phyloP scores from a whole-genome alignment of 2,797 vertebrate genomes.

The Epinephelus awoara region DNA sequence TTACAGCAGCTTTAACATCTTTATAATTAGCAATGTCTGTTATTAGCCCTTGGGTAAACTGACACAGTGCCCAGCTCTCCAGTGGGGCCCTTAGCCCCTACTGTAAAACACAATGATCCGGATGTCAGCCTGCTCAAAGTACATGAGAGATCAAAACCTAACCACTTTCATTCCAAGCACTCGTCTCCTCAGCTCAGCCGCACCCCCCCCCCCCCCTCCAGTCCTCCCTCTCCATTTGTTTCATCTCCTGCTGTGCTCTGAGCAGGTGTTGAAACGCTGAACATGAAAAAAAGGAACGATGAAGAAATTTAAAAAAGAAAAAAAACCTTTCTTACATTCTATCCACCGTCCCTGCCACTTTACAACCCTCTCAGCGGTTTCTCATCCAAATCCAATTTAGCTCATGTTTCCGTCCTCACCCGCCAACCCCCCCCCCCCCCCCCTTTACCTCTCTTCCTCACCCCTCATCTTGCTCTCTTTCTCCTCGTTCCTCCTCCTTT shows the following conservation, averaged over 20 bases:
- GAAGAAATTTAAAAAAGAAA: constrained; percentile 49
- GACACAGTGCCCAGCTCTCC: constrained; percentile 27
- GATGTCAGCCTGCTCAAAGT: constrained; percentile 38
- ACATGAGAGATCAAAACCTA: constrained; percentile 56
- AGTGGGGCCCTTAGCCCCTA: constrained; percentile 9
- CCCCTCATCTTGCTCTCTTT: constrained; percentile 43
- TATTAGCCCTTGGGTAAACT: constrained; percentile 25
- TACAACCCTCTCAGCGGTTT: constrained; percentile 77
- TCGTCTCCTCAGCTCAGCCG: constrained; percentile 3
- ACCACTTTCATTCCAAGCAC: constrained; percentile 31
- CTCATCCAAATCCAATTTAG: constrained; percentile 82
- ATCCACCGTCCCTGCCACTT: constrained; percentile 65
- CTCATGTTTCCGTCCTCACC: constrained; percentile 58
- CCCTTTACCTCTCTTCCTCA: constrained; percentile 26
- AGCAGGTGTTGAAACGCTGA: constrained; percentile 66
- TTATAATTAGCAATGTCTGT: constrained; percentile 26
- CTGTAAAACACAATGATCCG: constrained; percentile 45
- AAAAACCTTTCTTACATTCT: constrained; percentile 51
- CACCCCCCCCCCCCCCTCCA: neutral
- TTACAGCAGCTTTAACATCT: constrained; percentile 10
- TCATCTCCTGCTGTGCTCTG: constrained; percentile 63
- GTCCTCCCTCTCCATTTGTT: constrained; percentile 46
- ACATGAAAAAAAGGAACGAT: constrained; percentile 49
- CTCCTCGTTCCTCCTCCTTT: constrained; percentile 43
- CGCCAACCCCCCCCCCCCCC: neutral